Conservation (phyloP, 1,140 invertebrate genomes). For the Drosophila parabipectinata region DNA sequence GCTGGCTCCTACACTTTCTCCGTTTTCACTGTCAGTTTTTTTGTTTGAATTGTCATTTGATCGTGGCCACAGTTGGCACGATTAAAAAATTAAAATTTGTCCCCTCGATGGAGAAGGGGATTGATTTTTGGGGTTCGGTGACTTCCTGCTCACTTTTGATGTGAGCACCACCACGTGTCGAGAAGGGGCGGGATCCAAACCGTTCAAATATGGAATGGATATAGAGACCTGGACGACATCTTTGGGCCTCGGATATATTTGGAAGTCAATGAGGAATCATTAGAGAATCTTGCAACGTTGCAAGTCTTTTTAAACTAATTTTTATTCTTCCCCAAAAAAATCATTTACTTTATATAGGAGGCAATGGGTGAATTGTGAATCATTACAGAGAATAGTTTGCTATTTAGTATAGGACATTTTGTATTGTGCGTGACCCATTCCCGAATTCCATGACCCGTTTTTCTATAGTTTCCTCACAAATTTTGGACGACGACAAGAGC, state of each 20-base stretch:
- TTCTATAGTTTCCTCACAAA: slow-evolving; percentile 76
- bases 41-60: slow-evolving; percentile 81
- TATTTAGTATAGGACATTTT: slow-evolving; percentile 45
- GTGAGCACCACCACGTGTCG: slow-evolving; percentile 50
- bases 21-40: slow-evolving; percentile 60
- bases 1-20: slow-evolving; percentile 27
- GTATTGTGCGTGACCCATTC: slow-evolving; percentile 16
- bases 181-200: not conserved
- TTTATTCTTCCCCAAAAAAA: slow-evolving; percentile 3
- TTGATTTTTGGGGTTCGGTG: slow-evolving; percentile 54
- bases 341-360: too few species aligned
- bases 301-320: too few species aligned
- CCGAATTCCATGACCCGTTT: slow-evolving; percentile 19
- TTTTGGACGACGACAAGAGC: slow-evolving; percentile 21
- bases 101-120: slow-evolving; percentile 33
- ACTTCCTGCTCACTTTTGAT: slow-evolving; percentile 45
- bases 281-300: not conserved
- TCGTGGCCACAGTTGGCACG: slow-evolving; percentile 71
- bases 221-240: not conserved
- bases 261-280: not conserved
- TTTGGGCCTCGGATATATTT: not conserved
- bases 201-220: not conserved
- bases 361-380: not conserved
- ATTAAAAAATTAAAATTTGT: slow-evolving; percentile 69
- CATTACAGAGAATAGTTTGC: slow-evolving; percentile 8